Percentiles rank a stretch among this genome's conserved stretches.
phyloP scores from a whole-genome alignment of 1,140 invertebrate genomes.

The Drosophila orena region DNA sequence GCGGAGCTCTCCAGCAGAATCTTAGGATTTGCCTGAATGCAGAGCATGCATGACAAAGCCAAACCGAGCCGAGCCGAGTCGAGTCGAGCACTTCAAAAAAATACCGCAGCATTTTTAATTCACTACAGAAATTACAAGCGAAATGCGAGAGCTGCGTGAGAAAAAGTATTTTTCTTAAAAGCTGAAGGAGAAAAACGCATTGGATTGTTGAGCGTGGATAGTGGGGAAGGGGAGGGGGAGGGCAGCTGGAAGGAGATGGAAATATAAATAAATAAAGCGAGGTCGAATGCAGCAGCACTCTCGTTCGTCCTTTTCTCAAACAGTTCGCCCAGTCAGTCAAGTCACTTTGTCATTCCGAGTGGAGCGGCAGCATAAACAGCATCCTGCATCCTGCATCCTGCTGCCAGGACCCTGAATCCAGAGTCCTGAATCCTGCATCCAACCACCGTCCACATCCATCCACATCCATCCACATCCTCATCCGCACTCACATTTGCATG shows the following conservation, averaged over 20 bases:
- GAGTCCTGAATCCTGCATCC: slow-evolving; percentile 13
- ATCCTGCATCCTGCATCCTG: slow-evolving; percentile 41
- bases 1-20: slow-evolving; percentile 51
- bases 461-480: background rate
- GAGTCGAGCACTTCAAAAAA: slow-evolving; percentile 53
- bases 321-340: slow-evolving; percentile 56
- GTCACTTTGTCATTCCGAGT: slow-evolving; percentile 76
- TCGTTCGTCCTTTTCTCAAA: slow-evolving; percentile 33
- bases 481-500: slow-evolving; percentile 53
- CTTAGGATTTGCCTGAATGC: slow-evolving; percentile 49
- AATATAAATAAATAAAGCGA: slow-evolving; percentile 83
- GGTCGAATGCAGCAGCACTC: slow-evolving; percentile 65
- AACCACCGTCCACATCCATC: background rate
- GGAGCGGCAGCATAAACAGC: slow-evolving; percentile 44
- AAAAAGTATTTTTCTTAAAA: slow-evolving; percentile 69
- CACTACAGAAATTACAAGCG: slow-evolving; percentile 74
- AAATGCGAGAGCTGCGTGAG: slow-evolving; percentile 48
- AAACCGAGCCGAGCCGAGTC: slow-evolving; percentile 43
- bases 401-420: background rate
- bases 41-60: slow-evolving; percentile 62
- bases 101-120: slow-evolving; percentile 76
- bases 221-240: background rate
- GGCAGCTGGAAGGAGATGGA: slow-evolving; percentile 36
- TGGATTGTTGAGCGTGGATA: background rate
- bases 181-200: slow-evolving; percentile 59